Conservation (phyloP, 1,140 invertebrate genomes). For the Trypoxylus dichotomus region DNA sequence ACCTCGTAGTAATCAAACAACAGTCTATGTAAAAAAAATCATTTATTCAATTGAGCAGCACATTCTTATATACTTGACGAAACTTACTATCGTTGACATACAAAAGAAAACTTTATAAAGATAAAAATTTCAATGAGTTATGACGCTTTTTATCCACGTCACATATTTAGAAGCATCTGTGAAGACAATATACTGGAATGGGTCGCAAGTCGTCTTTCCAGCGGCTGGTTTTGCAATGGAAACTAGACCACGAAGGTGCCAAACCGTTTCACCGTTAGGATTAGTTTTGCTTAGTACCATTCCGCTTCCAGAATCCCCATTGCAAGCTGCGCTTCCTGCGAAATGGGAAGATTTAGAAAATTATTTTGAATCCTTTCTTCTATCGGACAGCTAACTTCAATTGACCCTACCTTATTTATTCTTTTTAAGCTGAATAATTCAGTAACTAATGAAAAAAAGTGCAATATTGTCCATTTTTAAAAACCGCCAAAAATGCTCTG, state of each 20-base stretch:
- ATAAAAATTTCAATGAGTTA: constrained; percentile 15
- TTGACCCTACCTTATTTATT: too few species aligned
- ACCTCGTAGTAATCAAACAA: too few species aligned
- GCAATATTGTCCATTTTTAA: too few species aligned
- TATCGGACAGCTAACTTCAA: too few species aligned
- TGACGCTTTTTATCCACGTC: constrained; percentile 53
- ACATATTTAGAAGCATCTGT: constrained; percentile 61
- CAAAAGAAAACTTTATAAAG: background rate
- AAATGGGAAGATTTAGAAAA: constrained; percentile 26
- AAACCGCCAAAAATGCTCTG: too few species aligned
- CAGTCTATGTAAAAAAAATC: too few species aligned
- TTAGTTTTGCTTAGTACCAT: constrained; percentile 53
- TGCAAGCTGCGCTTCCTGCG: constrained; percentile 60
- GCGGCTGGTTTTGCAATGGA: constrained; percentile 58
- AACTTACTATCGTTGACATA: background rate
- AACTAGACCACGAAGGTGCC: constrained; percentile 61
- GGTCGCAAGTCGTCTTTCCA: constrained; percentile 55
- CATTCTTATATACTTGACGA: too few species aligned
- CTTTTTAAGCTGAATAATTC: too few species aligned
- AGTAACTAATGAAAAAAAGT: too few species aligned
- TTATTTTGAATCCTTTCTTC: background rate
- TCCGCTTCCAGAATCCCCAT: constrained; percentile 65
- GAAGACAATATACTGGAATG: constrained; percentile 58
- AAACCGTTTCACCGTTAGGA: constrained; percentile 42
- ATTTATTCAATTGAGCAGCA: too few species aligned